Evolutionary conservation across 2,888 invertebrate genomes (phyloP).

Genomic region (Dryococelus australis): DNA sequence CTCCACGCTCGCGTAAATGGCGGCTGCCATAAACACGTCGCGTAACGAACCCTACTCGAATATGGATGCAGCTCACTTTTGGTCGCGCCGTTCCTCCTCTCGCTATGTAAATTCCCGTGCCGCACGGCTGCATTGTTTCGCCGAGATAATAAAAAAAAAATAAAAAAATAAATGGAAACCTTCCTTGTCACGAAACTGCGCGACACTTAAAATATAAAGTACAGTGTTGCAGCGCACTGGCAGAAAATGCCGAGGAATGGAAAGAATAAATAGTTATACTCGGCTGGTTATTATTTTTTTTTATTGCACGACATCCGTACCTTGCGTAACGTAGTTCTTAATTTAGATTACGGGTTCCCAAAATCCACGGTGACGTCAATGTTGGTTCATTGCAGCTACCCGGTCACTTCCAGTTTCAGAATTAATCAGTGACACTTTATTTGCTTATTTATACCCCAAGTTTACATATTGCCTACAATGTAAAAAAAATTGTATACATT

Average conservation of each 20-base stretch:
- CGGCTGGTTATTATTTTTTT: not conserved
- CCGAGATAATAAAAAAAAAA: not conserved
- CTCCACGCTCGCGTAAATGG: constrained; percentile 1
- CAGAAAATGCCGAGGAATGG: not conserved
- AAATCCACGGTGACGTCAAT: too few relatives aligned
- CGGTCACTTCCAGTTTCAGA: too few relatives aligned
- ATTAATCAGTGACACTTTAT: too few relatives aligned
- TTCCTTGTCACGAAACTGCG: not conserved
- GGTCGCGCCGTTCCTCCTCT: not conserved
- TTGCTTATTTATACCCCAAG: too few relatives aligned
- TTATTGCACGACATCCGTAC: not conserved
- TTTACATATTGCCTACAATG: too few relatives aligned
- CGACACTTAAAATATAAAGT: constrained; percentile 16
- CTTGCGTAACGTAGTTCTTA: too few relatives aligned
- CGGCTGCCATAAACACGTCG: constrained; percentile 16
- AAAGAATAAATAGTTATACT: not conserved
- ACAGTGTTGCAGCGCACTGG: not conserved
- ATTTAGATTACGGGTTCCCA: too few relatives aligned
- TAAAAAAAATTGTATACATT: too few relatives aligned
- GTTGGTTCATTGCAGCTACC: too few relatives aligned
- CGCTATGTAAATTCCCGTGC: not conserved
- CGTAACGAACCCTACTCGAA: not conserved
- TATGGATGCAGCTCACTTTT: constrained; percentile 9
- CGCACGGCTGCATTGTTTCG: constrained; percentile 4
- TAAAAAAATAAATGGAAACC: not conserved